phyloP scores from a whole-genome alignment of 2,797 vertebrate genomes.

The Pygocentrus nattereri region DNA sequence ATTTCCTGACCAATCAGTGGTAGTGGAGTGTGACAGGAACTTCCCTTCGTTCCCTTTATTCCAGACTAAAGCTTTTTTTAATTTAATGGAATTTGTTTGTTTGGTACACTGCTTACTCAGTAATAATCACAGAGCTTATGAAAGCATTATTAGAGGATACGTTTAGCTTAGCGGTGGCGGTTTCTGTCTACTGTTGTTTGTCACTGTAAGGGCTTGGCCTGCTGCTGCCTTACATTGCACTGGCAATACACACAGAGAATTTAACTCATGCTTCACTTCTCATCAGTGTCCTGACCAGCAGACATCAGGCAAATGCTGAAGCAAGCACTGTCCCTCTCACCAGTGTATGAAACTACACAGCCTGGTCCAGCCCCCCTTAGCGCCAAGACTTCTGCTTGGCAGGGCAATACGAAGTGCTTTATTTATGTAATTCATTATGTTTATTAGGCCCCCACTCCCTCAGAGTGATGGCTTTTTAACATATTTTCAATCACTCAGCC shows the following conservation, averaged over 20 bases:
- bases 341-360: constrained; percentile 16
- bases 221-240: constrained; percentile 18
- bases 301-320: constrained; percentile 38
- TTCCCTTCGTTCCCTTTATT: not conserved
- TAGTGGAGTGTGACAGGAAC: constrained; percentile 15
- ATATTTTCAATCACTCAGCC: constrained; percentile 58
- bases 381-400: constrained; percentile 3
- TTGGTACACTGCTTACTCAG: constrained; percentile 30
- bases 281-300: constrained; percentile 27
- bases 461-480: constrained; percentile 59
- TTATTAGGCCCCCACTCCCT: constrained; percentile 44
- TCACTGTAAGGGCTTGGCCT: not conserved
- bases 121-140: constrained; percentile 32
- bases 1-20: constrained; percentile 35
- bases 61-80: constrained; percentile 29
- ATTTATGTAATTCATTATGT: constrained; percentile 58
- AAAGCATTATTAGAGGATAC: constrained; percentile 22
- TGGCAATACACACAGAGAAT: constrained; percentile 24
- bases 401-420: constrained; percentile 35
- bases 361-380: not conserved
- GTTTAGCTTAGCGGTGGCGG: constrained; percentile 30
- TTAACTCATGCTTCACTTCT: constrained; percentile 2
- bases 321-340: constrained; percentile 18
- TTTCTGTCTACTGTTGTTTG: constrained; percentile 24
- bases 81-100: constrained; percentile 38